phyloP scores from a whole-genome alignment of 2,888 invertebrate genomes.

The Mystacides longicornis region DNA sequence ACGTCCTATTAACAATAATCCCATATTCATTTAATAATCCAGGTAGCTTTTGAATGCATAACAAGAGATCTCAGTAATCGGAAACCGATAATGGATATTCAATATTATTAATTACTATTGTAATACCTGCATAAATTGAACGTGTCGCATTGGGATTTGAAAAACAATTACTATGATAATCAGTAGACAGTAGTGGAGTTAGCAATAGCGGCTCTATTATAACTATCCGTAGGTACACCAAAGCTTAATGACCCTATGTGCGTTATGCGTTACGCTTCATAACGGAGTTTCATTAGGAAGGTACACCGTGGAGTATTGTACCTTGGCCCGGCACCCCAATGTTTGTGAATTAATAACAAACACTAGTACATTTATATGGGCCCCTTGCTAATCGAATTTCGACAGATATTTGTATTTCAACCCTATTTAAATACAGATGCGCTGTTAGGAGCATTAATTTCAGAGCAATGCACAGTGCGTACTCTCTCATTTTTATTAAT shows the following conservation, averaged over 20 bases:
- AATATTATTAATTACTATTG: too few relatives aligned
- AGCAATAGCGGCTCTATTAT: background rate
- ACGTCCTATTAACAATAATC: too few relatives aligned
- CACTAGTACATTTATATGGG: background rate
- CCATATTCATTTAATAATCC: too few relatives aligned
- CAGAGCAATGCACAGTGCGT: too few relatives aligned
- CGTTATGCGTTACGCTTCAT: background rate
- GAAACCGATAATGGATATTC: too few relatives aligned
- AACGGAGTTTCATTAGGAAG: background rate
- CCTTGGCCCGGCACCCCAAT: background rate
- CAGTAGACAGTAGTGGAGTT: background rate
- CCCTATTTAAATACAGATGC: background rate
- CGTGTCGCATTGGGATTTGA: background rate
- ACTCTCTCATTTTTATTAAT: too few relatives aligned
- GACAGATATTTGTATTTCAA: constrained; percentile 1
- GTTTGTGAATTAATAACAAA: constrained; percentile 1
- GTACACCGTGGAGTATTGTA: background rate
- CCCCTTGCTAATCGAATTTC: constrained; percentile 6
- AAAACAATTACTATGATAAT: background rate
- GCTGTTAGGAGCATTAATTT: too few relatives aligned
- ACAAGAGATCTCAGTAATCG: too few relatives aligned
- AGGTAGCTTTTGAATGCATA: too few relatives aligned
- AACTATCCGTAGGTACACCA: background rate
- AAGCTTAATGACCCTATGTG: background rate
- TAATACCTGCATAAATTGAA: too few relatives aligned